phyloP scores from a whole-genome alignment of 2,113 vertebrate genomes.

The Python bivittatus region DNA sequence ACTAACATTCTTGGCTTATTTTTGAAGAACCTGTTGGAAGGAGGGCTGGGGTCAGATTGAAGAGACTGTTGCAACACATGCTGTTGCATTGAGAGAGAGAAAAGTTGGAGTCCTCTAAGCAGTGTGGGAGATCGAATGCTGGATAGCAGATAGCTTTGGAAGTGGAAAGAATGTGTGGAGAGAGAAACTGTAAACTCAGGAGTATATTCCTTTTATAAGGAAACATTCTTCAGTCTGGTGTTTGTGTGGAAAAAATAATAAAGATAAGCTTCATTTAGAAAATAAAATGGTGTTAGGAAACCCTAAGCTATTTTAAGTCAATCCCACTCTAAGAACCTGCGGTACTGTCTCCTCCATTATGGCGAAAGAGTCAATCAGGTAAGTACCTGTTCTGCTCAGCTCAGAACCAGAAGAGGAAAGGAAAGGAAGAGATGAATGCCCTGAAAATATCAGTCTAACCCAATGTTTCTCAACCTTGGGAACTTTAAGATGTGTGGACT shows the following conservation, averaged over 20 bases:
- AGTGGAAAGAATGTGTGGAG: background rate
- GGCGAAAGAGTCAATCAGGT: background rate
- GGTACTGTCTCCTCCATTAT: background rate
- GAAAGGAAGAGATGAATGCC: background rate
- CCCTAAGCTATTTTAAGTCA: too few relatives aligned
- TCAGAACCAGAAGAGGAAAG: background rate
- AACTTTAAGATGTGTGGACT: too few relatives aligned
- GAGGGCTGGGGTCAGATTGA: accelerated
- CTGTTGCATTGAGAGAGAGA: background rate
- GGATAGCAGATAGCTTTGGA: background rate
- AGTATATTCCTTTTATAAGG: background rate
- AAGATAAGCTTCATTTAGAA: background rate
- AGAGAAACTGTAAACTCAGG: background rate
- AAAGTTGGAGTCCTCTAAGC: background rate
- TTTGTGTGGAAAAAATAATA: background rate
- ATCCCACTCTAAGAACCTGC: too few relatives aligned
- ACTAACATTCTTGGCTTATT: background rate
- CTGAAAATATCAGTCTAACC: background rate
- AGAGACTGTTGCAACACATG: background rate
- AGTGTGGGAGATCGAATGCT: background rate
- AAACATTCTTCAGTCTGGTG: background rate
- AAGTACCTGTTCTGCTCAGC: background rate
- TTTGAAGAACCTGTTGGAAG: background rate
- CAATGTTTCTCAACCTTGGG: too few relatives aligned
- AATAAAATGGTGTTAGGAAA: background rate